A percentile compares a stretch with the other conserved stretches of the same genome.
Evolutionary conservation across 2,113 vertebrate species (phyloP).

Genomic region (human (Homo sapiens)): GRCh38 chr3:6040001-6040500

Average conservation of each 20-base stretch:
- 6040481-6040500: background rate
- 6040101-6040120: background rate
- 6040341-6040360: slow-evolving; percentile 22
- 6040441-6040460: background rate
- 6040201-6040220: background rate
- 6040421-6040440: background rate
- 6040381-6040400: slow-evolving; percentile 50
- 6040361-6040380: slow-evolving; percentile 40
- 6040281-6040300: slow-evolving; percentile 65
- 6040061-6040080: background rate
- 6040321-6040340: slow-evolving; percentile 61
- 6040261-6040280: slow-evolving; percentile 50
- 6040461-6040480: background rate
- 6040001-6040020: background rate
- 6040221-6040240: slow-evolving; percentile 11
- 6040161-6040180: slow-evolving; percentile 35
- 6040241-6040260: slow-evolving; percentile 18
- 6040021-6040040: background rate
- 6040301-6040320: slow-evolving; percentile 34
- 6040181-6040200: background rate
- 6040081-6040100: background rate
- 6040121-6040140: slow-evolving; percentile 35
- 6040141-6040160: background rate
- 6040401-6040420: background rate
- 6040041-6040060: background rate